Conservation (phyloP, 2,113 vertebrate genomes). For the rat (Rattus norvegicus) region DNA sequence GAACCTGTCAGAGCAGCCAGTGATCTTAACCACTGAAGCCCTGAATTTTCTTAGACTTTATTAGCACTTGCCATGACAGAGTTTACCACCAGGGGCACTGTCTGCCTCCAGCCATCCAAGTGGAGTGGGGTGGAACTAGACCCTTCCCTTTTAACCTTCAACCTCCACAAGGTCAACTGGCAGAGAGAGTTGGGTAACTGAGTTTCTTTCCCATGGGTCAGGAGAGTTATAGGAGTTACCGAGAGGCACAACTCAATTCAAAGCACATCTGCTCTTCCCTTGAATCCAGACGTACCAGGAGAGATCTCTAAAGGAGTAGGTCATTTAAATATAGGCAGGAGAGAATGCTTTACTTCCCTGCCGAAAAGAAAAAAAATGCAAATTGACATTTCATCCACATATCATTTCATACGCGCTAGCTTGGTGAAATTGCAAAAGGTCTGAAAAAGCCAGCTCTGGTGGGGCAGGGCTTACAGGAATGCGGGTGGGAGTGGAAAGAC, state of each 20-base stretch:
- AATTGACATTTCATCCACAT: slow-evolving; percentile 32
- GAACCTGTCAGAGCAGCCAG: too few species aligned
- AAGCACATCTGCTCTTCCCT: background rate
- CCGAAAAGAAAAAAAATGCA: slow-evolving; percentile 16
- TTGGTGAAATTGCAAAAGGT: background rate
- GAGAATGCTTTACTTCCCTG: background rate
- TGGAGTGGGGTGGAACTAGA: background rate
- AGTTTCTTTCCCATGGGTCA: background rate
- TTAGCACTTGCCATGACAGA: background rate
- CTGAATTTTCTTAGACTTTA: background rate
- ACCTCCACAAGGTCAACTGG: background rate
- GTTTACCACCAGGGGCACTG: background rate
- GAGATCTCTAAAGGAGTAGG: background rate
- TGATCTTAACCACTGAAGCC: too few species aligned
- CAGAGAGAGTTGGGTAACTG: background rate
- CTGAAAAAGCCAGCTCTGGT: background rate
- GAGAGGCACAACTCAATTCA: background rate
- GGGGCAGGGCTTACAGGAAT: background rate
- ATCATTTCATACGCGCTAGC: background rate
- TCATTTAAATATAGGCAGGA: background rate
- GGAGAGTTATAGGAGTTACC: background rate
- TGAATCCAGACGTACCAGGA: background rate
- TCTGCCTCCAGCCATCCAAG: fast-evolving
- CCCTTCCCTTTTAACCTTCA: background rate
- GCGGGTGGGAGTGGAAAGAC: background rate